Base-by-base conservation (phyloP, 53 echinoderm and acorn worm species). In the Antedon mediterranea region DNA sequence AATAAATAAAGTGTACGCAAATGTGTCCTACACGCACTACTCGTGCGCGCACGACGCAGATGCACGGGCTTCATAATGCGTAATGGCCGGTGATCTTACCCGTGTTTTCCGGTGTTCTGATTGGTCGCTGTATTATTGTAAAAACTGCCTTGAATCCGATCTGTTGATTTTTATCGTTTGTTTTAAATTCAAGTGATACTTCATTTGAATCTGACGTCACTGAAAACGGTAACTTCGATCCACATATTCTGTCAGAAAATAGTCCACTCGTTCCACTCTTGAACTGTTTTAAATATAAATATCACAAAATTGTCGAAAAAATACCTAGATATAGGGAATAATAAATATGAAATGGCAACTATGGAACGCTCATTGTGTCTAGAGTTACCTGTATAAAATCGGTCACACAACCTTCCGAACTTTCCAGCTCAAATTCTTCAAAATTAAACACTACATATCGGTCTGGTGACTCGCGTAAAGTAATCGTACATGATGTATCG, bases 201-300 rank as follows among this genome's bases (percentile, higher is more conserved):
- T 89, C 89, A 15, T 86, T 89, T 29, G 82, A 73, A 28, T 78
- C 77, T 15, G 89, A 89, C 14, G 89, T 83, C 83, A 80, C 86
- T 0, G 86, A n/a, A 73, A 83, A 89, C 4, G 82, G 70, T 9
- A 43, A 71, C 42, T 86, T 71, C 14, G 29, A 29, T 29, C 89
- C 86, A 42, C 89, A 89, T 57, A 82, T 32, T 29, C 31, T 72
- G 20, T 83, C 89, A 0, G 75, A 41, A 30, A 57, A 23, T 20
- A 78, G 41, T 32, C 42, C 31, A 43, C 72, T 77, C 0, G 78
- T 78, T 34, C 76, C 32, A 72, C 86, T 86, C 4, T 43, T 73
- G 23, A 89, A 30, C 89, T 89, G 34, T 27, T 81, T 6, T 37
- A 37, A 37, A 37, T n/a, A n/a, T n/a, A n/a, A n/a, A n/a, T n/a